Evolutionary conservation across 1,140 invertebrate genomes (phyloP), one percentile per base, ranked within the genome.

Genomic region (Bombus terrestris): DNA sequence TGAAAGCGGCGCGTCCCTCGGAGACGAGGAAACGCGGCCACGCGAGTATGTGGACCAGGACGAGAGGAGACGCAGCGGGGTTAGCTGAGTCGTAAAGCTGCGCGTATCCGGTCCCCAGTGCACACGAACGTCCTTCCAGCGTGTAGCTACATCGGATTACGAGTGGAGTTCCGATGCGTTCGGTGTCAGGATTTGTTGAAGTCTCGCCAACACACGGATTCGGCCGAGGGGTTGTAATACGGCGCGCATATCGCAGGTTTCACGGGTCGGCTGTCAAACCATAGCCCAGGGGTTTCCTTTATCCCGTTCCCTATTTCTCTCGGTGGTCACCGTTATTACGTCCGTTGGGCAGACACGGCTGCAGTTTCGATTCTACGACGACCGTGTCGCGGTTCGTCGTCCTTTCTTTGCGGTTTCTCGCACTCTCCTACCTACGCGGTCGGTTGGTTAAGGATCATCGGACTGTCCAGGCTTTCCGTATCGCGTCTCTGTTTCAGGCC

Each of bases 111-210:
- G 57, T 28, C 32, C 12, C 62, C 28, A 22, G 39, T 71, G 77
- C 66, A 57, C 75, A 72, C 57, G 64, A 72, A 74, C 62, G 39
- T 73, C 82, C 66, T 77, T 76, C 37, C 28, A 41, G 53, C 80
- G 87, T 86, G 88, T 78, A 69, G 57, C 66, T 90, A 89, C 88
- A 90, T 81, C 77, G 89, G 88, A 90, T 89, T 89, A 89, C 87
- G 47, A 53, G 78, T 35, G 41, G 85, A 81, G 85, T 81, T 81
- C 41, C 88, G 85, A 89, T 89, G 85, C 78, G 81, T 83, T 89
- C 73, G 53, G 68, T 72, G 39, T 84, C 77, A 69, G 73, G 88
- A 89, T 89, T 86, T 89, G 79, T 77, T 37, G 66, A 59, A 83
- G 59, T 69, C 77, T 43, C 47, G 62, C 59, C 86, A 39, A 76